Evolutionary conservation across 2,888 invertebrate species (phyloP).

Genomic region (Selenia dentaria): DNA sequence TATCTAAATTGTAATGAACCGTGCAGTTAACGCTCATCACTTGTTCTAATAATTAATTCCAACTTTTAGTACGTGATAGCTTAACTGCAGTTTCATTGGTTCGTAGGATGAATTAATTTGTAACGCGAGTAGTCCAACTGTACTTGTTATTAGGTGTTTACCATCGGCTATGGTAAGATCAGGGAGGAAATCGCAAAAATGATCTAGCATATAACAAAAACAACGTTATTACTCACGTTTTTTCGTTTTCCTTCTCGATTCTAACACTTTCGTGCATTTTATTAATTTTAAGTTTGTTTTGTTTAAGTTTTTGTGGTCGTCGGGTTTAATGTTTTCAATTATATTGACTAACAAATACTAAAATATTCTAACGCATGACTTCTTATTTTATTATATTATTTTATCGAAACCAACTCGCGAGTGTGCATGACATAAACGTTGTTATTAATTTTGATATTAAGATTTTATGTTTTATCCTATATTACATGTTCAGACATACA

Average conservation of each 20-base stretch:
- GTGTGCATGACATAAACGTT: slow-evolving; percentile 70
- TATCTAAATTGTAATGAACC: slow-evolving; percentile 50
- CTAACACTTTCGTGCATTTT: slow-evolving; percentile 55
- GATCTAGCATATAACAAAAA: slow-evolving; percentile 60
- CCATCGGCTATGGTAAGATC: slow-evolving; percentile 53
- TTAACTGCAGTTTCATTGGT: slow-evolving; percentile 61
- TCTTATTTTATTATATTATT: slow-evolving; percentile 32
- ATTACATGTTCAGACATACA: slow-evolving; percentile 53
- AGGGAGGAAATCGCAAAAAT: slow-evolving; percentile 67
- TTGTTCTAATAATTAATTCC: slow-evolving; percentile 36
- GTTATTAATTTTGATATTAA: slow-evolving; percentile 40
- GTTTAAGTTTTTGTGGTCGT: slow-evolving; percentile 43
- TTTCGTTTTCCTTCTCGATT: slow-evolving; percentile 66
- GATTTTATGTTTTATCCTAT: slow-evolving; percentile 47
- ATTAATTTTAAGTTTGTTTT: slow-evolving; percentile 37
- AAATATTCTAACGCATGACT: slow-evolving; percentile 80
- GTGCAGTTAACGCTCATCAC: slow-evolving; percentile 63
- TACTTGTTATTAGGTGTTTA: slow-evolving; percentile 38
- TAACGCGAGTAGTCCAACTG: slow-evolving; percentile 49
- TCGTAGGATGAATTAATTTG: slow-evolving; percentile 50
- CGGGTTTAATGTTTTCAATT: slow-evolving; percentile 63
- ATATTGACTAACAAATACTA: slow-evolving; percentile 81
- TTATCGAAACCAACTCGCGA: slow-evolving; percentile 75
- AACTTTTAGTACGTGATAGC: slow-evolving; percentile 53
- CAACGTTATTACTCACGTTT: slow-evolving; percentile 56